Evolutionary conservation across 2,888 invertebrate species (phyloP).

Genomic region (Elysia crispata): DNA sequence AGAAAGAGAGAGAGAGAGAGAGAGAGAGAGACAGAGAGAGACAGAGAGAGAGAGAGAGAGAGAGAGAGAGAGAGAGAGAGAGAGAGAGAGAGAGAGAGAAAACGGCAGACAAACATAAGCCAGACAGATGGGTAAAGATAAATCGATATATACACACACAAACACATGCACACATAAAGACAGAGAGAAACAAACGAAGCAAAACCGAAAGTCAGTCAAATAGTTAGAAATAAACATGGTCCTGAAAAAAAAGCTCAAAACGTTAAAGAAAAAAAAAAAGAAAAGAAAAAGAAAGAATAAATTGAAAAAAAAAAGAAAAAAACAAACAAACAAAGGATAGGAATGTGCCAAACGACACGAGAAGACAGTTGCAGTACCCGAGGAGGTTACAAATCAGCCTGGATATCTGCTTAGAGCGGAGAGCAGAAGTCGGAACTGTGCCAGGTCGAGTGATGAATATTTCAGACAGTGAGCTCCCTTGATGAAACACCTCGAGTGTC

Average conservation of each 20-base stretch:
- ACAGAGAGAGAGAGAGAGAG: conserved; percentile 15
- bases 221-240: too few species aligned
- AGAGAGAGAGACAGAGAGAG: neutral
- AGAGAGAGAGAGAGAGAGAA: neutral
- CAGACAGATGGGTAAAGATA: neutral
- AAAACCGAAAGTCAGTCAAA: too few species aligned
- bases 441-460: too few species aligned
- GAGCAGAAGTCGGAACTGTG: too few species aligned
- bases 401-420: neutral
- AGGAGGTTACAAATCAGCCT: neutral
- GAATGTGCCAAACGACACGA: neutral
- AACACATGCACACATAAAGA: too few species aligned
- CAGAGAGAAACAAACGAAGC: neutral
- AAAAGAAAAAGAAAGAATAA: too few species aligned
- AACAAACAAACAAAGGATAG: neutral
- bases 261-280: too few species aligned
- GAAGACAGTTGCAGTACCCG: neutral
- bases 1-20: too few species aligned
- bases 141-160: too few species aligned
- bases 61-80: neutral
- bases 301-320: neutral
- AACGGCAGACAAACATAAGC: neutral
- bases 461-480: too few species aligned
- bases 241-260: too few species aligned
- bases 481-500: too few species aligned